Base-by-base conservation (phyloP, 2,888 invertebrate species). In the Lapara coniferarum region DNA sequence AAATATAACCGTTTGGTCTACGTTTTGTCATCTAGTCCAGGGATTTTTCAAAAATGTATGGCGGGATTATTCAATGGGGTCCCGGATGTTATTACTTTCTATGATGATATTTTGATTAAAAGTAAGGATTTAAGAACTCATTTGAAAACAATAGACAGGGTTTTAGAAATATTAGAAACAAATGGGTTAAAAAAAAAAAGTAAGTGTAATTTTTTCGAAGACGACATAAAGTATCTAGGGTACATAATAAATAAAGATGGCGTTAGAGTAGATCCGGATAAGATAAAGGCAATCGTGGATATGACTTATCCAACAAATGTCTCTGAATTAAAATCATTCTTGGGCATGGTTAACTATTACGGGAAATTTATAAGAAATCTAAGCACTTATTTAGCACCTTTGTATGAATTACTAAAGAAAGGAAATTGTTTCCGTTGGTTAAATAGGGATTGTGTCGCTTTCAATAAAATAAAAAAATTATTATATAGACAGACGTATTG, bases 271-370 rank as follows among this genome's bases (percentile, higher is more conserved):
- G 57, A 58, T 6, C 46, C 66, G 0, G 59, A 71, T 5, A 71
- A 71, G 53, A 30, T 71, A n/a, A 16, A 68, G 1, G 66, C 70
- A 0, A 68, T 71, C n/a, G 46, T 49, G 44, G 58, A 53, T 6
- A 53, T 49, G 0, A 16, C 51, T 4, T 37, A 13, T 10, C 68
- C 70, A 4, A 66, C 7, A 12, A 71, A 52, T 53, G 52, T 68
- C 1, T 37, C 68, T 10, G 68, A 68, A 14, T 14, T 71, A 10
- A 57, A 66, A 13, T 49, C 67, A 10, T 68, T 68, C 56, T 46
- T 71, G 10, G 70, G 70, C 10, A 14, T 71, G 52, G 68, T 71
- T 0, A 68, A 66, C 66, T 71, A 71, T 25, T 71, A 71, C 52
- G 58, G 57, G 2, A 71, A 71, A 53, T 71, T 71, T 49, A 58